Conservation (phyloP, 2,113 vertebrate genomes). For the Coregonus clupeaformis region DNA sequence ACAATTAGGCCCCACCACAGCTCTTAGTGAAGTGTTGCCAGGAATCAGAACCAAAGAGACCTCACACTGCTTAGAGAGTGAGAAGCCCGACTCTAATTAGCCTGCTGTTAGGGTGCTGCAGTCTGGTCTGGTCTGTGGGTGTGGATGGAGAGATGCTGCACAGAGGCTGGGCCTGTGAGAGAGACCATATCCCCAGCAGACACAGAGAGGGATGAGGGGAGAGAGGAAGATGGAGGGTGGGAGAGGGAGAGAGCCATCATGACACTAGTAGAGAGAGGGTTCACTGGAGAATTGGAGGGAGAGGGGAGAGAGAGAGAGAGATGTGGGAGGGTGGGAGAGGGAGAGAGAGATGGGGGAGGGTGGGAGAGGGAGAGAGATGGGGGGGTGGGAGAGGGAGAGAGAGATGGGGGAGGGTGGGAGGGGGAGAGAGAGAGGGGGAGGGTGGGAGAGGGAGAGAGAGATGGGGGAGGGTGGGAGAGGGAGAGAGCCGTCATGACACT, state of each 20-base stretch:
- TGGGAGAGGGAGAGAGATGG: too few relatives aligned
- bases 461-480: too few relatives aligned
- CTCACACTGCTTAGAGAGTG: slow-evolving; percentile 34
- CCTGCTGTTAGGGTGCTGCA: too few relatives aligned
- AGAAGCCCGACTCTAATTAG: not conserved
- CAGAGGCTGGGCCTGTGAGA: not conserved
- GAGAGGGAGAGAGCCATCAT: not conserved
- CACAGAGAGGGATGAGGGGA: not conserved
- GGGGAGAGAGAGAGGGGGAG: not conserved
- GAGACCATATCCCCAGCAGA: not conserved
- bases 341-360: not conserved
- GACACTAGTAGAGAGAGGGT: not conserved
- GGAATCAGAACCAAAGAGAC: slow-evolving; percentile 45
- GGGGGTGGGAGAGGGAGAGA: too few relatives aligned
- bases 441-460: too few relatives aligned
- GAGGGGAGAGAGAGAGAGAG: too few relatives aligned
- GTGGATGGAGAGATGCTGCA: slow-evolving; percentile 37
- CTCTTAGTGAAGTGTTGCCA: slow-evolving; percentile 58
- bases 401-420: too few relatives aligned
- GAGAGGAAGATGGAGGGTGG: too few relatives aligned
- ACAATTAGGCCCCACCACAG: slow-evolving; percentile 41
- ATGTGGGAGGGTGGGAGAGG: too few relatives aligned
- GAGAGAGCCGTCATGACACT: too few relatives aligned
- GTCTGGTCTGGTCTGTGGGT: too few relatives aligned
- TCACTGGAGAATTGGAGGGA: too few relatives aligned